A percentile compares a stretch with the other conserved stretches of the same genome.
These are phyloP conservation scores for Poeciliopsis turneri DNA, from an alignment of 2,797 vertebrate species.

Conservation along the genomic window DNA sequence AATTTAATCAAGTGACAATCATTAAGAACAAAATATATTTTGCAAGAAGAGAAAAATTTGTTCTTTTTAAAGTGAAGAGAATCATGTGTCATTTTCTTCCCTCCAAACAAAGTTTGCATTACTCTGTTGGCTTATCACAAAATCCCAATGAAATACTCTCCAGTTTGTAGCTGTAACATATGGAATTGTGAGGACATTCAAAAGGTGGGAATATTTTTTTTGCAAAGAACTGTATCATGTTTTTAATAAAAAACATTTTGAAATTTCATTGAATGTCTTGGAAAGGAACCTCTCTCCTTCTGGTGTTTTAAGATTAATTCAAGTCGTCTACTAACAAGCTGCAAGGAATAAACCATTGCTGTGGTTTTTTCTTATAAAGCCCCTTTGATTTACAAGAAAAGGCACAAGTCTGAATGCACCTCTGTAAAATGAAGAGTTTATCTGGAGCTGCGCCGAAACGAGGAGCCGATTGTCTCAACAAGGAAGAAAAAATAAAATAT, in stretches of 20 bases:
- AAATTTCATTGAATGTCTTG: neutral
- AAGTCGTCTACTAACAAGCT: neutral
- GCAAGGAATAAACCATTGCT: neutral
- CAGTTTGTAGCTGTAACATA: neutral
- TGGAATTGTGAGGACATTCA: neutral
- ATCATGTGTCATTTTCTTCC: neutral
- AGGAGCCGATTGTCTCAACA: slow-evolving; percentile 21
- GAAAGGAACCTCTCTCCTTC: neutral
- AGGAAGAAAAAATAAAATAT: slow-evolving; percentile 2
- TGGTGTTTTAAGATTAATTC: neutral
- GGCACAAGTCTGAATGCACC: slow-evolving; percentile 7
- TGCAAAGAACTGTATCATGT: neutral
- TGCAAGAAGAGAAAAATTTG: no score
- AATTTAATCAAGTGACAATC: neutral
- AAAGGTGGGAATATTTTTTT: neutral
- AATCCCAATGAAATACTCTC: neutral
- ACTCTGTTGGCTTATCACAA: neutral
- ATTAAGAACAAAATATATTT: no score
- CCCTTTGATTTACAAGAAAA: neutral
- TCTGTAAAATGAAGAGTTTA: slow-evolving; percentile 15
- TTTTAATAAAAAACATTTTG: neutral
- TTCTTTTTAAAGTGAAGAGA: neutral
- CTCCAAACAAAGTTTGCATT: neutral
- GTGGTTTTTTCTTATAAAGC: neutral
- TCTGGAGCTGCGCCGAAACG: slow-evolving; percentile 7